A percentile compares a stretch with the other conserved stretches of the same genome.
Conservation (phyloP, 2,113 vertebrate species). For the Psophia crepitans region DNA sequence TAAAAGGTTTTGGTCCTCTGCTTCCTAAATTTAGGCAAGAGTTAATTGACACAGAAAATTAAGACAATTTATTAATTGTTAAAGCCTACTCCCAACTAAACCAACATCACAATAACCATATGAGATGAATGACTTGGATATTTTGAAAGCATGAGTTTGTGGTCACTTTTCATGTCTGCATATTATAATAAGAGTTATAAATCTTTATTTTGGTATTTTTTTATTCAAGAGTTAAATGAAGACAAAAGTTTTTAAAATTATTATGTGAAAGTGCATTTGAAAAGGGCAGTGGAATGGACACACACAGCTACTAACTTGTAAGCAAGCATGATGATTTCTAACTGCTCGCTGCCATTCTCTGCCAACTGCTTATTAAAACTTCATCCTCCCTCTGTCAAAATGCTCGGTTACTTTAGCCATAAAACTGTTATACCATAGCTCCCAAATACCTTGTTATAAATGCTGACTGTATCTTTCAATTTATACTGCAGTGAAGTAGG, state of each 20-base stretch:
- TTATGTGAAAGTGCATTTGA: neutral
- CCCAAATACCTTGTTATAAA: slow-evolving; percentile 50
- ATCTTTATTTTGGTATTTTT: neutral
- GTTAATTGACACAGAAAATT: neutral
- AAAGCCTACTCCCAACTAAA: neutral
- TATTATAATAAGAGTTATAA: neutral
- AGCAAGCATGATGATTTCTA: neutral
- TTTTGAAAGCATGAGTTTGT: neutral
- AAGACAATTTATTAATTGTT: neutral
- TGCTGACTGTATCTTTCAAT: slow-evolving; percentile 52
- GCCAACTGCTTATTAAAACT: slow-evolving; percentile 18
- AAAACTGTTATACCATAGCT: slow-evolving; percentile 14
- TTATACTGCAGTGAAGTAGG: slow-evolving; percentile 33
- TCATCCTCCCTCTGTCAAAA: slow-evolving; percentile 18
- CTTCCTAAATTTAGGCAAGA: neutral
- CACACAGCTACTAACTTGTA: neutral
- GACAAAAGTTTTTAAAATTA: neutral
- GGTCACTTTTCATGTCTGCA: neutral
- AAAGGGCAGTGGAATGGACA: neutral
- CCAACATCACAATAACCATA: neutral
- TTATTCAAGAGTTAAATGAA: neutral
- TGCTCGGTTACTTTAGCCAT: neutral
- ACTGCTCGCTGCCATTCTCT: neutral
- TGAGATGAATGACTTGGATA: neutral
- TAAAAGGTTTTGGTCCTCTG: neutral